Evolutionary conservation across 1,140 invertebrate genomes (phyloP).

Genomic region (Aphis gossypii): DNA sequence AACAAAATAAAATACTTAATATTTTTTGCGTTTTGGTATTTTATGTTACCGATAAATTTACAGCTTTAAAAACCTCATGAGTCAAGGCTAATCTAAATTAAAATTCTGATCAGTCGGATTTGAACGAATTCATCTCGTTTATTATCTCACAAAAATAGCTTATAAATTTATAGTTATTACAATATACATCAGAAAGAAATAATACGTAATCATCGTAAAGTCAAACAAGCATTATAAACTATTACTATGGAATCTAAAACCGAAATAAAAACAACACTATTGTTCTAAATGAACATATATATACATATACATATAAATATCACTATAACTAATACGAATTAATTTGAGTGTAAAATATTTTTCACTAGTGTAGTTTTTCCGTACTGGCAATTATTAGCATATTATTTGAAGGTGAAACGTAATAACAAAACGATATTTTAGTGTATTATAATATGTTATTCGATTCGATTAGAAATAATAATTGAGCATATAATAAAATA

Average conservation of each 20-base stretch:
- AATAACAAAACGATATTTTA: not conserved
- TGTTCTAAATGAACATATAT: not conserved
- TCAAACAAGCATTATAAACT: not conserved
- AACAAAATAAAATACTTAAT: not conserved
- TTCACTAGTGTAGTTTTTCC: not conserved
- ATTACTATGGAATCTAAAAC: not conserved
- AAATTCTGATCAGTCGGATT: not conserved
- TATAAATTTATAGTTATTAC: not conserved
- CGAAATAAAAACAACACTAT: not conserved
- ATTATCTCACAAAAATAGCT: not conserved
- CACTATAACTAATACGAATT: not conserved
- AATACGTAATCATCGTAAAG: not conserved
- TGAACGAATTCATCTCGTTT: not conserved
- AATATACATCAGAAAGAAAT: not conserved
- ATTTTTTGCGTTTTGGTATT: not conserved
- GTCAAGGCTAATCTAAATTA: not conserved
- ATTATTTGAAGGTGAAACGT: not conserved
- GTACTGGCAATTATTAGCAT: not conserved
- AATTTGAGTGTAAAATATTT: not conserved
- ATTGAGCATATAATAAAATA: not conserved
- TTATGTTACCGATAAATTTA: not conserved
- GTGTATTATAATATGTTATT: not conserved
- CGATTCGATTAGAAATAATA: not conserved
- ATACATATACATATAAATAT: not conserved
- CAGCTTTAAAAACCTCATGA: not conserved